A percentile compares a stretch with the other conserved stretches of the same genome.
Conservation (phyloP, 2,797 vertebrate genomes). For the Cirrhinus mrigala region DNA sequence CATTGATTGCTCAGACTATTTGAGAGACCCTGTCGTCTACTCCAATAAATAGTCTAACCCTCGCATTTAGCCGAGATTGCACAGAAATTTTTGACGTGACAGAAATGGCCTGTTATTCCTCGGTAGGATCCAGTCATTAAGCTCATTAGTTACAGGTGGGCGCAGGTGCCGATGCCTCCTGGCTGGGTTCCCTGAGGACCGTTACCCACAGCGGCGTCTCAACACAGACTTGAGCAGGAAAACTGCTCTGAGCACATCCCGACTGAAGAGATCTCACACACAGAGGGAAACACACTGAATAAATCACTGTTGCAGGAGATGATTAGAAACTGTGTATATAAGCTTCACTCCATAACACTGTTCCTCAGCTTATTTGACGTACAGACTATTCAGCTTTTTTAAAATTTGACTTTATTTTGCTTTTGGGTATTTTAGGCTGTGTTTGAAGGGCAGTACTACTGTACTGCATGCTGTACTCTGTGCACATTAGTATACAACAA, state of each 20-base stretch:
- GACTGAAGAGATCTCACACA: slow-evolving; percentile 17
- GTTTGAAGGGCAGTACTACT: background rate
- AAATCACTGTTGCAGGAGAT: slow-evolving; percentile 25
- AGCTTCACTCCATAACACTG: background rate
- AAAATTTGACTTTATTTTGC: background rate
- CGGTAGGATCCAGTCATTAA: slow-evolving; percentile 24
- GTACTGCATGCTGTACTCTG: background rate
- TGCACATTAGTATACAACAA: background rate
- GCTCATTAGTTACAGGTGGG: slow-evolving; percentile 49
- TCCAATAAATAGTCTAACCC: slow-evolving; percentile 19
- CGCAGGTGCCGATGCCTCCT: slow-evolving; percentile 43
- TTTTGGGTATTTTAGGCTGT: background rate
- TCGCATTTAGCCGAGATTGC: slow-evolving; percentile 32
- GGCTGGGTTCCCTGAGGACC: slow-evolving; percentile 40
- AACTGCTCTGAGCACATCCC: slow-evolving; percentile 11
- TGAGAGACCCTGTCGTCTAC: slow-evolving; percentile 12
- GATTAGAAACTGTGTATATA: slow-evolving; percentile 6
- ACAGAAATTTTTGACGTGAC: background rate
- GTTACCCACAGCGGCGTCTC: slow-evolving; percentile 1
- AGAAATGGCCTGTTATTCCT: slow-evolving; percentile 26
- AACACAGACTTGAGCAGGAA: slow-evolving; percentile 9
- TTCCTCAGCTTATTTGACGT: background rate
- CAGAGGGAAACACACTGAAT: background rate
- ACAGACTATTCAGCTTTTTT: background rate
- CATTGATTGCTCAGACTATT: slow-evolving; percentile 41